Percentiles rank a stretch among this genome's conserved stretches.
Evolutionary conservation across 1,140 invertebrate species (phyloP).

Genomic region (Cydia fagiglandana): DNA sequence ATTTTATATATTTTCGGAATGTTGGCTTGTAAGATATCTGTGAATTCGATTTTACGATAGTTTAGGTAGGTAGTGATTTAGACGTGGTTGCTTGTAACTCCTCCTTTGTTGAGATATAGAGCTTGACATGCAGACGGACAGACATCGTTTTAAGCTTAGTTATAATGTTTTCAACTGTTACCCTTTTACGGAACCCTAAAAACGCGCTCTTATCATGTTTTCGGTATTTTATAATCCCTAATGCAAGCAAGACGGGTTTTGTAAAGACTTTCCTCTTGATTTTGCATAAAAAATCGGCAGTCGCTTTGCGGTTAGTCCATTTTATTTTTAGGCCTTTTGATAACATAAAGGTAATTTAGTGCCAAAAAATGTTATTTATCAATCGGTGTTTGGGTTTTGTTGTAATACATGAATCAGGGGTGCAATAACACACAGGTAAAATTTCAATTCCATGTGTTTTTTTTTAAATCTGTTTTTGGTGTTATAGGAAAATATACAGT

Average conservation of each 20-base stretch:
- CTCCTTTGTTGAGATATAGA: too few species aligned
- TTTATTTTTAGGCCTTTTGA: conserved; percentile 20
- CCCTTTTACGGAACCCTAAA: not conserved
- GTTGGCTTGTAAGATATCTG: too few species aligned
- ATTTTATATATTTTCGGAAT: too few species aligned
- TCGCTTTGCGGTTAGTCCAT: not conserved
- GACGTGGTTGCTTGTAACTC: too few species aligned
- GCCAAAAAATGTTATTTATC: conserved; percentile 18
- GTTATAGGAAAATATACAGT: not conserved
- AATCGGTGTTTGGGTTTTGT: not conserved
- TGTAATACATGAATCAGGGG: not conserved
- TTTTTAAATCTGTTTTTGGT: not conserved
- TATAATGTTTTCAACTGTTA: too few species aligned
- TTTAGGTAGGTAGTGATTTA: too few species aligned
- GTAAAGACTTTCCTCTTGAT: conserved; percentile 11
- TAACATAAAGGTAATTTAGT: conserved; percentile 18
- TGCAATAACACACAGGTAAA: not conserved
- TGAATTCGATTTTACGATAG: too few species aligned
- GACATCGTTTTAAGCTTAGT: too few species aligned
- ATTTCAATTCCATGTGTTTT: not conserved
- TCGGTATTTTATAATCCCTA: conserved; percentile 11
- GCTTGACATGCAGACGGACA: too few species aligned
- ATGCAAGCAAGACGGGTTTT: conserved; percentile 16
- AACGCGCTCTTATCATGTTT: conserved; percentile 4
- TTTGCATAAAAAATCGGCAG: not conserved